phyloP scores from a whole-genome alignment of 64 coral and sea anemone species.

The Acropora yongei region DNA sequence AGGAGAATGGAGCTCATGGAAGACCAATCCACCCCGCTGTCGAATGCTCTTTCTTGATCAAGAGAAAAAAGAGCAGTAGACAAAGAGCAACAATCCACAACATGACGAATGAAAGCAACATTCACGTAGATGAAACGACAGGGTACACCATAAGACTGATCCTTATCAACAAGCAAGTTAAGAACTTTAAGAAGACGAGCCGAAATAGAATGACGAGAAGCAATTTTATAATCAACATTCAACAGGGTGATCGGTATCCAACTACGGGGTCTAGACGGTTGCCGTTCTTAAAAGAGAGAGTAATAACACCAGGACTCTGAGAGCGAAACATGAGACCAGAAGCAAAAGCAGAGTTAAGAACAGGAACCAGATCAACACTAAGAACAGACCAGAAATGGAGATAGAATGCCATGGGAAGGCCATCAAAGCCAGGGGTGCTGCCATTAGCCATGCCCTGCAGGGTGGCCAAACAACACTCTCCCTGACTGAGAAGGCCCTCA shows the following conservation, averaged over 20 bases:
- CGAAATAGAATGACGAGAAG: not conserved
- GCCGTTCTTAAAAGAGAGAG: not conserved
- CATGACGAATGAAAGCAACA: not conserved
- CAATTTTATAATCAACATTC: conserved; percentile 46
- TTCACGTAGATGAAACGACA: conserved; percentile 49
- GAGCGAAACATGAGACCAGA: too few relatives aligned
- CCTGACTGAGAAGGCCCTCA: too few relatives aligned
- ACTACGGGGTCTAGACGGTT: not conserved
- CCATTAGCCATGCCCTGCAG: too few relatives aligned
- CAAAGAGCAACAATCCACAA: not conserved
- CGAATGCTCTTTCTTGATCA: conserved; percentile 64
- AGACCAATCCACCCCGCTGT: conserved; percentile 38
- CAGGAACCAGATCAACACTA: too few relatives aligned
- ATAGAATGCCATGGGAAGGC: too few relatives aligned
- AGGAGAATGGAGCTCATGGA: not conserved
- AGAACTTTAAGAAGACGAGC: not conserved
- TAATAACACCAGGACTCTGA: too few relatives aligned
- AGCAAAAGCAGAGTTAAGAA: too few relatives aligned
- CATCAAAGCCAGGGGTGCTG: too few relatives aligned
- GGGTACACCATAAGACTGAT: conserved; percentile 43
- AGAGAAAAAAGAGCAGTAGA: conserved; percentile 6
- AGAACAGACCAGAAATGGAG: too few relatives aligned
- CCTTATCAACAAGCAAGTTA: not conserved
- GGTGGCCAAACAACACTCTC: too few relatives aligned
- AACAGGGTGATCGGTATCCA: not conserved